These are phyloP conservation scores for Peromyscus californicus DNA, from an alignment of 2,113 vertebrate genomes.

Conservation along the genomic window DNA sequence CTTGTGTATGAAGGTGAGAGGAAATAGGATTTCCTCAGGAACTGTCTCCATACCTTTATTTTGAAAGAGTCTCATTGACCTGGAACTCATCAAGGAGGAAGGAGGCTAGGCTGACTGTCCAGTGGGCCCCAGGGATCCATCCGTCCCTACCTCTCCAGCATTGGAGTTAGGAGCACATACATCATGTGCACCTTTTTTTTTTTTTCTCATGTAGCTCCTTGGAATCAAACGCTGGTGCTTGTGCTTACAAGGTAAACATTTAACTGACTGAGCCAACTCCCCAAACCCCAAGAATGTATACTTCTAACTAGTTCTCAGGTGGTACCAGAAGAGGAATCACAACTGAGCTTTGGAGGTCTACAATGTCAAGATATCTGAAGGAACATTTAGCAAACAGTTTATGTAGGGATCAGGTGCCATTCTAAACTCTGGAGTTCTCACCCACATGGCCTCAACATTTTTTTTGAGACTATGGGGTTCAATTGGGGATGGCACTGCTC, in stretches of 20 bases:
- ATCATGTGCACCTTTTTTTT: background rate
- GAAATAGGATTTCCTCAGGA: background rate
- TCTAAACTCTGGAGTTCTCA: background rate
- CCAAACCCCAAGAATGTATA: background rate
- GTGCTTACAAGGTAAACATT: background rate
- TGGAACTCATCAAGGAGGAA: background rate
- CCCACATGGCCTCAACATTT: accelerated
- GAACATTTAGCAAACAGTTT: background rate
- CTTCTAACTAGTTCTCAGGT: background rate
- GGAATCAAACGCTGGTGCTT: background rate
- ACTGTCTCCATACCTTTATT: background rate
- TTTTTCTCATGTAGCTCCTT: background rate
- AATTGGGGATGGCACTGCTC: too few species aligned
- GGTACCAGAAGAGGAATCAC: background rate
- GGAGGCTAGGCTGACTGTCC: background rate
- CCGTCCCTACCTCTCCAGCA: background rate
- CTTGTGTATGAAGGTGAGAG: background rate
- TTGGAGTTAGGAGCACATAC: background rate
- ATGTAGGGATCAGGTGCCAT: background rate
- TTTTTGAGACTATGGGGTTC: background rate
- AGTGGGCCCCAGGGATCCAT: background rate
- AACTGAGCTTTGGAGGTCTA: background rate
- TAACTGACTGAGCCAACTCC: background rate
- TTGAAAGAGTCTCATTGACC: background rate
- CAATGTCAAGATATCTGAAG: too few species aligned